Evolutionary conservation across 2,113 vertebrate species (phyloP).

Genomic region (Pleuronectes platessa): DNA sequence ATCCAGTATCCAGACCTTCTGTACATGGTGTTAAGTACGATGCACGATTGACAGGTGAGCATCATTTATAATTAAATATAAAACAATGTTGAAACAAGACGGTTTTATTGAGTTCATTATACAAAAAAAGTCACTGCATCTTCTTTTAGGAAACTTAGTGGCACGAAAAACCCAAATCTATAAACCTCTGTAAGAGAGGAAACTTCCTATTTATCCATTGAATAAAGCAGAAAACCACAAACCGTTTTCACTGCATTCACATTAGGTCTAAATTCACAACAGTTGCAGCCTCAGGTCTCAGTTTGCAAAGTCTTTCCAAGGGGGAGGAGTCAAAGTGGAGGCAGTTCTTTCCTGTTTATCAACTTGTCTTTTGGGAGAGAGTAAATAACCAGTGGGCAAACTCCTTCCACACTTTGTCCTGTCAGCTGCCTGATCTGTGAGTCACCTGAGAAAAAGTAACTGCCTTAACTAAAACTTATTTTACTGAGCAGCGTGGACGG

Average conservation of each 20-base stretch:
- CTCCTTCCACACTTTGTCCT: neutral
- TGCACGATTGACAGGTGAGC: too few species aligned
- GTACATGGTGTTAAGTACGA: too few species aligned
- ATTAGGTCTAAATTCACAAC: neutral
- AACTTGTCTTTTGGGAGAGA: neutral
- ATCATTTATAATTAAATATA: neutral
- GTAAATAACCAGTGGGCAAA: neutral
- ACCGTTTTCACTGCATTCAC: neutral
- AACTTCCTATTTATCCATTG: neutral
- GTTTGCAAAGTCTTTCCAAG: neutral
- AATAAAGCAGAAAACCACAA: neutral
- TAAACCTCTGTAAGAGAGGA: neutral
- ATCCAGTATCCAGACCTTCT: too few species aligned
- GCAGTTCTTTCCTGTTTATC: neutral
- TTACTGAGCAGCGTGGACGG: neutral
- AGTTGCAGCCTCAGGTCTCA: neutral
- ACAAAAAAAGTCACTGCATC: neutral
- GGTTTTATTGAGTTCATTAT: slow-evolving; percentile 13
- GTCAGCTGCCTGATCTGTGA: neutral
- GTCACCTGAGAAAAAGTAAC: neutral
- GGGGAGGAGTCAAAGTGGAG: slow-evolving; percentile 2
- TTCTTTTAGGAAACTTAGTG: neutral
- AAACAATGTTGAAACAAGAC: too few species aligned
- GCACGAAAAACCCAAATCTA: neutral
- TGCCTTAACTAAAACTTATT: neutral